phyloP scores from a whole-genome alignment of 2,888 invertebrate genomes.

The Teleiodes luculella region DNA sequence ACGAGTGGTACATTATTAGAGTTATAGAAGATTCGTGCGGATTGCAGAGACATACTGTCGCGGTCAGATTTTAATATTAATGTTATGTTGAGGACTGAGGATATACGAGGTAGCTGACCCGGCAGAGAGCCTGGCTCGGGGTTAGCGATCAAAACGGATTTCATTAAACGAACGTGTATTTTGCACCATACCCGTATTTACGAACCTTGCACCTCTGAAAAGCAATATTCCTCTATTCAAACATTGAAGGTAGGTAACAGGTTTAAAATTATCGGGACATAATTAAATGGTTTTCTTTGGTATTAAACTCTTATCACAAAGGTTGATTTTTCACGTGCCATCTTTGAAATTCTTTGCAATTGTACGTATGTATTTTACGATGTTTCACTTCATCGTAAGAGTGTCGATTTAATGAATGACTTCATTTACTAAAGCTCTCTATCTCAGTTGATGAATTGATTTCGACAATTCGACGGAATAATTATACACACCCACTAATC shows the following conservation, averaged over 20 bases:
- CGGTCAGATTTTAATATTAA: slow-evolving; percentile 46
- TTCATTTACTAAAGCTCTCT: too few species aligned
- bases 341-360: too few species aligned
- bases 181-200: slow-evolving; percentile 1
- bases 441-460: neutral
- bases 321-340: too few species aligned
- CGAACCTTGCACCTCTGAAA: neutral
- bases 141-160: slow-evolving; percentile 38
- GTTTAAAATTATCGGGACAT: too few species aligned
- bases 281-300: too few species aligned
- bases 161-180: slow-evolving; percentile 24
- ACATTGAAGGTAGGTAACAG: neutral
- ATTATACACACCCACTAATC: neutral
- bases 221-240: neutral
- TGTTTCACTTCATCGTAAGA: too few species aligned
- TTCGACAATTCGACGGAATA: neutral
- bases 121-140: slow-evolving; percentile 31
- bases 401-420: too few species aligned
- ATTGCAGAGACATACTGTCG: slow-evolving; percentile 29
- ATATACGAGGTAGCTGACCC: slow-evolving; percentile 26
- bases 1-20: slow-evolving; percentile 28
- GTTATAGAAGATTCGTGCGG: slow-evolving; percentile 30
- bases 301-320: too few species aligned
- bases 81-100: slow-evolving; percentile 39
- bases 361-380: too few species aligned